These are phyloP conservation scores for Ginglymostoma cirratum DNA, from an alignment of 2,113 vertebrate species.

Conservation along the genomic window DNA sequence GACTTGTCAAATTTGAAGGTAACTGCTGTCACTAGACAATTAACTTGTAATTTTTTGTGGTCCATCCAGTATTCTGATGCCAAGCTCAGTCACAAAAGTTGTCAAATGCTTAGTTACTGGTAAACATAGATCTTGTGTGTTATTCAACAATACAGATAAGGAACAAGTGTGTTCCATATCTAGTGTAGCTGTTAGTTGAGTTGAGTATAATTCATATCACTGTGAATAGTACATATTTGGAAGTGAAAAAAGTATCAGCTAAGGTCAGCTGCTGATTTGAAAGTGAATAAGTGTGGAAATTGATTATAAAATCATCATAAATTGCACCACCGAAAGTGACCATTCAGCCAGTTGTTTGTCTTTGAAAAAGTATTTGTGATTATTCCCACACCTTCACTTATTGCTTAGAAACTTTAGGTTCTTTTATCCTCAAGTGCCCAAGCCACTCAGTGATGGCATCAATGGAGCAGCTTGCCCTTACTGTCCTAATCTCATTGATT, in stretches of 20 bases:
- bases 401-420: neutral
- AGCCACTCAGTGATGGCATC: neutral
- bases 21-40: conserved; percentile 37
- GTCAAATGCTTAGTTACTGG: conserved; percentile 37
- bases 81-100: neutral
- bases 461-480: neutral
- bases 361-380: neutral
- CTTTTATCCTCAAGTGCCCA: neutral
- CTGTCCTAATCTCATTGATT: too few relatives aligned
- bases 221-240: neutral
- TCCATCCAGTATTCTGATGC: neutral
- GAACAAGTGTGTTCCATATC: neutral
- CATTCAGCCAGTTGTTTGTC: neutral
- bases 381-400: neutral
- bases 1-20: conserved; percentile 45
- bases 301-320: neutral
- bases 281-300: neutral
- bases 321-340: neutral
- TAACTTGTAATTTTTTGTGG: neutral
- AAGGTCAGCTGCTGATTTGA: neutral
- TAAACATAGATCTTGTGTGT: conserved; percentile 42
- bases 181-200: neutral
- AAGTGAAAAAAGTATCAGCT: neutral
- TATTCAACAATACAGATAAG: neutral
- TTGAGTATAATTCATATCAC: conserved; percentile 41